These are phyloP conservation scores for Camponotus floridanus DNA, from an alignment of 1,140 invertebrate species.

Conservation along the genomic window DNA sequence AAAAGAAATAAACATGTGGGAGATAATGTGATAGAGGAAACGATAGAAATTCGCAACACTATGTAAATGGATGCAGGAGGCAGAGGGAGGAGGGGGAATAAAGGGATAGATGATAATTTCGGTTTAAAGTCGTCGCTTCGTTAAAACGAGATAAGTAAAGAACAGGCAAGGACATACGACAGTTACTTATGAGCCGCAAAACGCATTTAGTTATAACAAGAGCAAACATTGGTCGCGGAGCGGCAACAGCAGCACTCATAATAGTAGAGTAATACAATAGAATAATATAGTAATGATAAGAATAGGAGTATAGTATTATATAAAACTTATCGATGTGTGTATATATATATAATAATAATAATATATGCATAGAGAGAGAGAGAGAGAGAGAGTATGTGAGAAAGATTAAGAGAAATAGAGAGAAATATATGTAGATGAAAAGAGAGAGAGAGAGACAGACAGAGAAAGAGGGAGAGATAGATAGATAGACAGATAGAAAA, in stretches of 20 bases:
- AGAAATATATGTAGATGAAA: constrained; percentile 47
- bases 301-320: constrained; percentile 67
- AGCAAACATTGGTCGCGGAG: constrained; percentile 58
- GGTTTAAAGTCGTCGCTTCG: constrained; percentile 28
- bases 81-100: too few relatives aligned
- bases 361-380: constrained; percentile 63
- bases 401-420: constrained; percentile 58
- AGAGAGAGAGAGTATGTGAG: constrained; percentile 58
- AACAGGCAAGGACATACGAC: constrained; percentile 54
- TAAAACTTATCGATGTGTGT: constrained; percentile 71
- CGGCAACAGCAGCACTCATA: constrained; percentile 66
- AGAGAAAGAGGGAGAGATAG: not conserved
- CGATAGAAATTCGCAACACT: constrained; percentile 23
- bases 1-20: constrained; percentile 43
- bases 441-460: constrained; percentile 35
- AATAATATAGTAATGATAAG: constrained; percentile 73
- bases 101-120: constrained; percentile 30
- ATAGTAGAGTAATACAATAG: constrained; percentile 71
- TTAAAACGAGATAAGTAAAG: constrained; percentile 46
- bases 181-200: constrained; percentile 48
- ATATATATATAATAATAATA: constrained; percentile 47
- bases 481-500: constrained; percentile 50
- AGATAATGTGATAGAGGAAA: constrained; percentile 21
- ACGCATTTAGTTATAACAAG: constrained; percentile 47
- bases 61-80: not conserved